phyloP scores from a whole-genome alignment of 2,888 invertebrate genomes.

The Melieria picta region DNA sequence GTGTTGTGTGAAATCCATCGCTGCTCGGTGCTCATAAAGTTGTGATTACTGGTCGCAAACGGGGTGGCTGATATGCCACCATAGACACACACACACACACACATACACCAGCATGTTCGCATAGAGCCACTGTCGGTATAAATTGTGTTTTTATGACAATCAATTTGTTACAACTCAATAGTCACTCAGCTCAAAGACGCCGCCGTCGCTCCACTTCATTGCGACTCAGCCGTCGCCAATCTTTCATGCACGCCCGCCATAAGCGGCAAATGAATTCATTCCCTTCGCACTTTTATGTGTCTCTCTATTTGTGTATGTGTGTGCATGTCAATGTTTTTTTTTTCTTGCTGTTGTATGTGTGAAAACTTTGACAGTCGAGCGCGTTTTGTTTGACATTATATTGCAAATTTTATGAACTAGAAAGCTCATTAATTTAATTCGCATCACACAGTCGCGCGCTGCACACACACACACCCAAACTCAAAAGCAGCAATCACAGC shows the following conservation, averaged over 20 bases:
- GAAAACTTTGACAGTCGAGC: conserved; percentile 37
- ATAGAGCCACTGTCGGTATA: conserved; percentile 41
- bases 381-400: conserved; percentile 33
- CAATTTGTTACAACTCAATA: conserved; percentile 63
- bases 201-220: neutral
- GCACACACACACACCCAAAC: conserved; percentile 6
- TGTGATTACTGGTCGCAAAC: neutral
- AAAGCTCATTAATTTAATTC: conserved; percentile 66
- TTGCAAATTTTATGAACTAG: conserved; percentile 64
- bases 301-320: conserved; percentile 3
- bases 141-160: conserved; percentile 62
- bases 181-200: conserved; percentile 42
- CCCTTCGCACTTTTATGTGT: conserved; percentile 2
- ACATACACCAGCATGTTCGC: conserved; percentile 19
- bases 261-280: neutral
- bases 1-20: conserved; percentile 19
- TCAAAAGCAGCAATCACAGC: neutral
- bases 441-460: conserved; percentile 38
- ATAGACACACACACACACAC: conserved; percentile 41
- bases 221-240: neutral
- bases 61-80: neutral
- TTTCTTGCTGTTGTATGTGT: conserved; percentile 36
- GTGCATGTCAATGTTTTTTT: conserved; percentile 12
- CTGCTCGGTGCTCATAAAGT: conserved; percentile 19
- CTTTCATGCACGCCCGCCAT: neutral